These are phyloP conservation scores for Dinothrombium tinctorium DNA, from an alignment of 1,140 invertebrate species.

Conservation along the genomic window DNA sequence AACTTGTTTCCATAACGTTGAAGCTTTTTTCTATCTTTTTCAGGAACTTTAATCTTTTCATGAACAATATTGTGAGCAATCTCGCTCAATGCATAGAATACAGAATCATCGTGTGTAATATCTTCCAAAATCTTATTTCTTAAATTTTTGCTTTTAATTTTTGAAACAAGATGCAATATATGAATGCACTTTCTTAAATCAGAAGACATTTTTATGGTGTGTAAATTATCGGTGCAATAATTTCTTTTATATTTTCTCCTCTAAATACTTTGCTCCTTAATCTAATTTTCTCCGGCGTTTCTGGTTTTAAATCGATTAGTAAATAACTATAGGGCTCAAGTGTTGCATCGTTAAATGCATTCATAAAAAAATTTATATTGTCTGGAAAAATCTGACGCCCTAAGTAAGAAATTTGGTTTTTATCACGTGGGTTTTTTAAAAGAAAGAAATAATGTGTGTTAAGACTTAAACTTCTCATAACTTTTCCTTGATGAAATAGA, in stretches of 20 bases:
- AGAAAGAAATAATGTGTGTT: too few relatives aligned
- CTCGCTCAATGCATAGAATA: neutral
- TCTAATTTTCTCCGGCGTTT: neutral
- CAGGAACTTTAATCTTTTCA: neutral
- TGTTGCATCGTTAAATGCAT: neutral
- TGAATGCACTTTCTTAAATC: neutral
- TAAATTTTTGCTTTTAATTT: neutral
- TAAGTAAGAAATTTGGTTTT: too few relatives aligned
- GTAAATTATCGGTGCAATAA: too few relatives aligned
- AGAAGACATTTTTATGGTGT: neutral
- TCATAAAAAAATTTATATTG: neutral
- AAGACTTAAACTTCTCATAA: too few relatives aligned
- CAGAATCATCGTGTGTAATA: neutral
- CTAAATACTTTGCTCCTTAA: neutral
- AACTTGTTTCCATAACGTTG: neutral
- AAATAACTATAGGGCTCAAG: neutral
- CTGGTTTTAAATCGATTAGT: slow-evolving; percentile 1
- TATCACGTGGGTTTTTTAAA: too few relatives aligned
- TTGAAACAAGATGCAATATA: neutral
- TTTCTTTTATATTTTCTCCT: too few relatives aligned
- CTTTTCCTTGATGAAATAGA: too few relatives aligned
- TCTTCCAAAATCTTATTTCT: neutral
- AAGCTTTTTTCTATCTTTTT: neutral
- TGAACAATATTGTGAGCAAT: neutral
- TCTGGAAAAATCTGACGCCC: neutral